Percentiles rank a stretch among this genome's conserved stretches.
Conservation (phyloP, 2,113 vertebrate species). For the Cryptotis parvus region DNA sequence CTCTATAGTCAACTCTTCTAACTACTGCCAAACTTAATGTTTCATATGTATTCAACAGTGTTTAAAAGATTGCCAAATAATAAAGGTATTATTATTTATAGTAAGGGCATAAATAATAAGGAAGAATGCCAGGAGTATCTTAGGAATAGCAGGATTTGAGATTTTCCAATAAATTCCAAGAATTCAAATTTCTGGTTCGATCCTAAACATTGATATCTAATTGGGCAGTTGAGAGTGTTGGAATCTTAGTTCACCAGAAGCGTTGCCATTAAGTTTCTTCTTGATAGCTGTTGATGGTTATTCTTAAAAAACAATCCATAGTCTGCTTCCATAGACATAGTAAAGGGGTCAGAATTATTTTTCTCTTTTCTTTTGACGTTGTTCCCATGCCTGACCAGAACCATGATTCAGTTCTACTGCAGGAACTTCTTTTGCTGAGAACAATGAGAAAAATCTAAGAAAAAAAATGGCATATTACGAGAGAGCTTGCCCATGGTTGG, state of each 20-base stretch:
- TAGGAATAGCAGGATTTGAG: not conserved
- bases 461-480: not conserved
- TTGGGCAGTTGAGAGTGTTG: not conserved
- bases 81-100: too few relatives aligned
- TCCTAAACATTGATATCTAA: not conserved
- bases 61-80: not conserved
- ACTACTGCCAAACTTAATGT: not conserved
- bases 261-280: not conserved
- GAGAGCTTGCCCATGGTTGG: too few relatives aligned
- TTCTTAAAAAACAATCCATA: not conserved
- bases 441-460: not conserved
- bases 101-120: too few relatives aligned
- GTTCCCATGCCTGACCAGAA: not conserved
- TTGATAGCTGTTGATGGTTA: not conserved
- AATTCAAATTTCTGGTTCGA: not conserved
- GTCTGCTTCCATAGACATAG: not conserved
- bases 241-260: not conserved
- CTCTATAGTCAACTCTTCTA: not conserved
- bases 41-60: not conserved
- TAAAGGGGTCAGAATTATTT: not conserved
- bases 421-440: not conserved
- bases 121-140: not conserved
- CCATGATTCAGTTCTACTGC: not conserved
- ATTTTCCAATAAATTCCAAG: not conserved
- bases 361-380: not conserved